Evolutionary conservation across 2,113 vertebrate species (phyloP), one percentile per base, ranked within the genome.

Genomic region (Neopipo cinnamomea): DNA sequence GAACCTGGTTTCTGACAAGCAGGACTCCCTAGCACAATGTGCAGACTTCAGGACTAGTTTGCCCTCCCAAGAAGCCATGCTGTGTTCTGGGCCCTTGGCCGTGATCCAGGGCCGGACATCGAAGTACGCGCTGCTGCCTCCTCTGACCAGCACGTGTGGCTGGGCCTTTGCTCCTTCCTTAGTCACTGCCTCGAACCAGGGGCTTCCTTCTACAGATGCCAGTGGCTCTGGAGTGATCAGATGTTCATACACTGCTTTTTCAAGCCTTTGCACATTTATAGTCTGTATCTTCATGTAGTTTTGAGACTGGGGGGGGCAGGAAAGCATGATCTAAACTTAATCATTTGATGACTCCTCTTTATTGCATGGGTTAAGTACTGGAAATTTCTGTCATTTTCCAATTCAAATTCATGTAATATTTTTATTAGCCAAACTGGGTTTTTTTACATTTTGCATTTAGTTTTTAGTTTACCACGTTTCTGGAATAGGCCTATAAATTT

Each of bases 21-120:
- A 98, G 89, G 99, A 99, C 97, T 99, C 98, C n/a, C 90, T 99
- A 96, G 98, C 99, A 46, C 99, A 99, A 95, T 99, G 99, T 61
- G 99, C 99, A 14, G 99, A 99, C 98, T 99, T 99, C 97, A 98
- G 99, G 98, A 99, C 97, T 95, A 99, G 99, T 96, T 96, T 99
- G 33, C 98, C 98, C 13, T 98, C 98, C 95, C 99, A 99, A 76
- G 99, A 99, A 70, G 98, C 98, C 95, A 97, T 98, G 96, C 97
- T 98, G 96, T 98, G 98, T 89, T 98, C 99, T 2, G 99, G 99
- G 85, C 99, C 99, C 11, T 97, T 99, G 97, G 98, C 99, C 80
- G 98, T 99, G 74, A 98, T 99, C 95, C 99, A 99, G 98, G 99
- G 99, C 86, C 98, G 99, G 59, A 98, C 98, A 50, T 98, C 99